Percentiles rank a stretch among this genome's conserved stretches.
These are phyloP conservation scores for Daphoenositta chrysoptera DNA, from an alignment of 2,113 vertebrate species.

Conservation along the genomic window DNA sequence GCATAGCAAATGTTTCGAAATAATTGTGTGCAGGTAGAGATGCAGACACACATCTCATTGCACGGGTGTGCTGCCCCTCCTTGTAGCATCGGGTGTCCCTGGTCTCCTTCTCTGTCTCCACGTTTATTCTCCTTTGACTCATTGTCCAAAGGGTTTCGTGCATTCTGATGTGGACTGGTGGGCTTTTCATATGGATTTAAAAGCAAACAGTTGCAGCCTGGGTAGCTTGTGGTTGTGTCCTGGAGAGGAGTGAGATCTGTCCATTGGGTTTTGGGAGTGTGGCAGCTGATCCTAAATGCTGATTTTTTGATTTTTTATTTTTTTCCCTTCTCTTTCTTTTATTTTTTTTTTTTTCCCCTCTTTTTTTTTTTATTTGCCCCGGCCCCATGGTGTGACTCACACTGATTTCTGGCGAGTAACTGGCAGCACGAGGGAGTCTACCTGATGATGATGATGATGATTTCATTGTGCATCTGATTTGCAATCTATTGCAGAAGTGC, in stretches of 20 bases:
- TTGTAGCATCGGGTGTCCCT: fast-evolving
- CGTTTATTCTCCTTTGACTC: background rate
- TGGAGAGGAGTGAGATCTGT: too few species aligned
- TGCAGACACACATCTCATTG: fast-evolving
- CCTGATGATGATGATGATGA: background rate
- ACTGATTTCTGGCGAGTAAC: conserved; percentile 9
- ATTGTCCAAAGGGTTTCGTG: background rate
- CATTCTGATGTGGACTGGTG: background rate
- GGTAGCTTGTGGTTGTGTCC: background rate
- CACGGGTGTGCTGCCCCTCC: background rate
- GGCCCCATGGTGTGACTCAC: background rate
- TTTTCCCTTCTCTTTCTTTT: too few species aligned
- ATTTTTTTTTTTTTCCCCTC: fast-evolving
- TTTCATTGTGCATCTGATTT: background rate
- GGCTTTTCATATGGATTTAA: background rate
- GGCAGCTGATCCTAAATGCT: background rate
- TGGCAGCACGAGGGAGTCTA: background rate
- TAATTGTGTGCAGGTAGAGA: background rate
- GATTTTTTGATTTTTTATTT: fast-evolving
- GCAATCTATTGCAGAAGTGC: background rate
- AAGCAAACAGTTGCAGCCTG: background rate
- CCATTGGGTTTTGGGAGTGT: fast-evolving
- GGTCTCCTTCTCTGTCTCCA: background rate
- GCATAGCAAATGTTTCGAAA: background rate
- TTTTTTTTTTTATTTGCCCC: fast-evolving